Evolutionary conservation across 2,797 vertebrate genomes (phyloP).

Genomic region (Halcyon leucocephala): DNA sequence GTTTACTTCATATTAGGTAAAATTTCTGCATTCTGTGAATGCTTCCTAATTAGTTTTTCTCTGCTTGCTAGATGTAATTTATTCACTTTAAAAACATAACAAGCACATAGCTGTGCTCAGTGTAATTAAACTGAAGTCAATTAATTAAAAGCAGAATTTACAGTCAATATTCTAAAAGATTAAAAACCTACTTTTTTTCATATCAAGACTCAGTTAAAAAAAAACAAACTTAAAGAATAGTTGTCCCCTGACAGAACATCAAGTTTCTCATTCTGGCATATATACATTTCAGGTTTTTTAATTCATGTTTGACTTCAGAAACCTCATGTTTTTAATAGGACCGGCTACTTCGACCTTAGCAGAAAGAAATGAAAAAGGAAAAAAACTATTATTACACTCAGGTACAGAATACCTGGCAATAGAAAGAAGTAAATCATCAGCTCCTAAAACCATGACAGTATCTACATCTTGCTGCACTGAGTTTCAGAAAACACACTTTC

Average conservation of each 20-base stretch:
- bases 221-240: background rate
- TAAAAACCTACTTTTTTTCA: background rate
- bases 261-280: background rate
- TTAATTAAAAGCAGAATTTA: background rate
- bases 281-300: background rate
- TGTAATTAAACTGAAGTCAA: background rate
- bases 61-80: constrained; percentile 10
- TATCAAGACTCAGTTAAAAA: background rate
- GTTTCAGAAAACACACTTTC: background rate
- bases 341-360: background rate
- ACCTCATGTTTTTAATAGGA: background rate
- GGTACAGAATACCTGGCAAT: background rate
- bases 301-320: background rate
- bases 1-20: background rate
- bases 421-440: background rate
- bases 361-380: background rate
- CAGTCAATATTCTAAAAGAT: background rate
- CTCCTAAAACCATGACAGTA: background rate
- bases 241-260: background rate
- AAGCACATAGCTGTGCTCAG: background rate
- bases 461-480: background rate
- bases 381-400: background rate
- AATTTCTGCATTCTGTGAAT: background rate
- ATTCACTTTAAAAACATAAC: background rate
- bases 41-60: background rate